Percentiles rank a stretch among this genome's conserved stretches.
These are phyloP conservation scores for Mellilla xanthometata DNA, from an alignment of 2,888 invertebrate species.

Conservation along the genomic window DNA sequence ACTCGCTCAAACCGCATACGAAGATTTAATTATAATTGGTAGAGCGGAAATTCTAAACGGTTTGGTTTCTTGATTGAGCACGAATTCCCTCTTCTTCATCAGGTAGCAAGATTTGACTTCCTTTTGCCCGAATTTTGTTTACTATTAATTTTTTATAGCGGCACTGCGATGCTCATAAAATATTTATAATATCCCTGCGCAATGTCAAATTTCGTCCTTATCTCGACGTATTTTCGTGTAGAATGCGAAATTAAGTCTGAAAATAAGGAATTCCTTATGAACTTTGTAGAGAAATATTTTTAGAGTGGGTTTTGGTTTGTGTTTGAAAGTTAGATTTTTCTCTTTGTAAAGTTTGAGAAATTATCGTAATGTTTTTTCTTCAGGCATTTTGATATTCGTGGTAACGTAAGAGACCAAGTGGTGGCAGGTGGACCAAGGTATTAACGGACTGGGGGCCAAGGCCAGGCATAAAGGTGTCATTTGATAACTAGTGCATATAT, in stretches of 20 bases:
- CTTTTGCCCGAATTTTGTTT: constrained; percentile 45
- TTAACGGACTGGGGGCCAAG: too few species aligned
- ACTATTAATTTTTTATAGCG: constrained; percentile 16
- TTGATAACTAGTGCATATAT: too few species aligned
- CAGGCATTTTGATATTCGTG: too few species aligned
- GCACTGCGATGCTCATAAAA: constrained; percentile 12
- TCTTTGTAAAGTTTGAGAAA: neutral
- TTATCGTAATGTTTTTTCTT: too few species aligned
- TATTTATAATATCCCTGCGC: constrained; percentile 15
- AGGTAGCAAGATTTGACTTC: constrained; percentile 76
- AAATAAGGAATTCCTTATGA: constrained; percentile 8
- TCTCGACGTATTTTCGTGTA: constrained; percentile 7
- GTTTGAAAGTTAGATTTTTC: neutral
- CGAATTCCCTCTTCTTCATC: constrained; percentile 72
- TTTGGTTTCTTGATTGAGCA: constrained; percentile 38
- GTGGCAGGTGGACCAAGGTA: too few species aligned
- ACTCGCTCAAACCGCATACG: constrained; percentile 62
- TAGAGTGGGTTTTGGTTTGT: neutral
- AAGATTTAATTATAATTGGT: constrained; percentile 57
- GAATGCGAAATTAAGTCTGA: constrained; percentile 15
- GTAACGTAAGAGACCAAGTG: too few species aligned
- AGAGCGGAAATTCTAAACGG: constrained; percentile 63
- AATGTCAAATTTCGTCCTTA: constrained; percentile 14
- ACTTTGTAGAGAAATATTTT: constrained; percentile 1
- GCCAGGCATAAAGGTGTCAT: too few species aligned